Evolutionary conservation across 1,140 invertebrate species (phyloP).

Genomic region (Danaus melanippus): DNA sequence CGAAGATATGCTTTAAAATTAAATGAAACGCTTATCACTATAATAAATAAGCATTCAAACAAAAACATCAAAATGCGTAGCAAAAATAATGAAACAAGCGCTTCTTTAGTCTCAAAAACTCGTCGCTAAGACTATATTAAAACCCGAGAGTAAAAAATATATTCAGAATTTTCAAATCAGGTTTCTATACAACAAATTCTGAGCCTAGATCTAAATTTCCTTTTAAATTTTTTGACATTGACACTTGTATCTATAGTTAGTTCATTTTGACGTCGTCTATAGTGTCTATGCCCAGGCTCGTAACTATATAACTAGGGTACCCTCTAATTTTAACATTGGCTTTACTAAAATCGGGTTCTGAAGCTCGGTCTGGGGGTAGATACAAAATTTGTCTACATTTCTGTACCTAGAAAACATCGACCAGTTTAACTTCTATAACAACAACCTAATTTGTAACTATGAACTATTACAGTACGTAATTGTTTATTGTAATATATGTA

Average conservation of each 20-base stretch:
- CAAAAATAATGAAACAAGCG: slow-evolving; percentile 60
- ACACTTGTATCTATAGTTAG: too few species aligned
- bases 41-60: slow-evolving; percentile 21
- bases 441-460: slow-evolving; percentile 38
- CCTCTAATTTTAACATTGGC: slow-evolving; percentile 31
- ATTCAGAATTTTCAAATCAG: slow-evolving; percentile 19
- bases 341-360: slow-evolving; percentile 46
- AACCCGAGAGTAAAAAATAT: slow-evolving; percentile 61
- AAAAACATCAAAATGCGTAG: slow-evolving; percentile 47
- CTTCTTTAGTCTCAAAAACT: slow-evolving; percentile 19
- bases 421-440: slow-evolving; percentile 50
- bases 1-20: slow-evolving; percentile 51
- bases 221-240: too few species aligned
- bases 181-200: slow-evolving; percentile 19
- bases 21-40: slow-evolving; percentile 14
- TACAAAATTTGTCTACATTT: slow-evolving; percentile 17
- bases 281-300: slow-evolving; percentile 9
- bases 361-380: slow-evolving; percentile 45
- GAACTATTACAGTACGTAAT: slow-evolving; percentile 2
- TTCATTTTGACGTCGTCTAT: too few species aligned
- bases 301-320: slow-evolving; percentile 22
- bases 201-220: slow-evolving; percentile 9
- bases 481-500: slow-evolving; percentile 1
- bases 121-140: slow-evolving; percentile 28
- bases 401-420: slow-evolving; percentile 46